A percentile compares a stretch with the other conserved stretches of the same genome.
Conservation (phyloP, 2,888 invertebrate genomes). For the Cryptocephalus primarius region DNA sequence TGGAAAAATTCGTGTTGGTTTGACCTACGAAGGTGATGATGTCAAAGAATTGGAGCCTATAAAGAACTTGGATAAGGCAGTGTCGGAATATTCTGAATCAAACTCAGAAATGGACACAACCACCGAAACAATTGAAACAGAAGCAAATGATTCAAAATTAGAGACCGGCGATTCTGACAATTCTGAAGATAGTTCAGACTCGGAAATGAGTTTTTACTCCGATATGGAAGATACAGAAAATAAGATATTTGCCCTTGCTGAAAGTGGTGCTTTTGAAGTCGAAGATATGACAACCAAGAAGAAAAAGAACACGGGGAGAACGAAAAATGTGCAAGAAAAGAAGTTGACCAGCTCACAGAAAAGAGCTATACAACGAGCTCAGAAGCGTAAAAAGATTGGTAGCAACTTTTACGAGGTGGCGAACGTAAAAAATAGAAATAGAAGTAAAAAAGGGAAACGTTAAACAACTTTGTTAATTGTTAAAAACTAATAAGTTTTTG, state of each 20-base stretch:
- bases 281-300: slow-evolving; percentile 25
- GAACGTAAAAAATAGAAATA: slow-evolving; percentile 81
- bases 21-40: slow-evolving; percentile 39
- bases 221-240: slow-evolving; percentile 50
- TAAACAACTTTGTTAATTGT: neutral
- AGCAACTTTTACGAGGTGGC: slow-evolving; percentile 82
- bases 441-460: slow-evolving; percentile 48
- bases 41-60: slow-evolving; percentile 46
- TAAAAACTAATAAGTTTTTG: no score
- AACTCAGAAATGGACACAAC: slow-evolving; percentile 33
- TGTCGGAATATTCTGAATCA: slow-evolving; percentile 29
- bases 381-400: slow-evolving; percentile 71
- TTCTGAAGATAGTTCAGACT: slow-evolving; percentile 35
- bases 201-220: slow-evolving; percentile 58
- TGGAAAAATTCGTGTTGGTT: slow-evolving; percentile 64
- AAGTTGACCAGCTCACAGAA: slow-evolving; percentile 67
- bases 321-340: slow-evolving; percentile 27
- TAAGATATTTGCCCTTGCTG: slow-evolving; percentile 30
- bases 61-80: slow-evolving; percentile 24
- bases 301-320: slow-evolving; percentile 14
- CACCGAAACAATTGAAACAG: slow-evolving; percentile 9
- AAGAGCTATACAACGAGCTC: slow-evolving; percentile 61
- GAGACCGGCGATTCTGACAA: neutral
- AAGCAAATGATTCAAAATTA: slow-evolving; percentile 3
- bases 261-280: slow-evolving; percentile 42